These are phyloP conservation scores for Solenopsis invicta DNA, from an alignment of 1,140 invertebrate genomes.

Conservation along the genomic window DNA sequence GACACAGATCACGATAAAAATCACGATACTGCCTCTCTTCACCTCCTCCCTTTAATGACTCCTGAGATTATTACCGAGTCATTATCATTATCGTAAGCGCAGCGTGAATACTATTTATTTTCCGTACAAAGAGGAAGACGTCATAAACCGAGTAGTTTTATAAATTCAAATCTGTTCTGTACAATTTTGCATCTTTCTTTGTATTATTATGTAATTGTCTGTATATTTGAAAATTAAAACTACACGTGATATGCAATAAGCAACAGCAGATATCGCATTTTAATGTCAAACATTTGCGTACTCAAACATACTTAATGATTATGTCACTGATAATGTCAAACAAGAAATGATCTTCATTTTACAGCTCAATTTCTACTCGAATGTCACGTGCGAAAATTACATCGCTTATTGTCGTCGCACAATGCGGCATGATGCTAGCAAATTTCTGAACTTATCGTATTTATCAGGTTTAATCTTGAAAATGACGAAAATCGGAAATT, in stretches of 20 bases:
- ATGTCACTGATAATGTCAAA: not conserved
- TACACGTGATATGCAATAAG: not conserved
- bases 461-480: conserved; percentile 2
- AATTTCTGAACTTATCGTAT: conserved; percentile 14
- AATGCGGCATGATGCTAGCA: not conserved
- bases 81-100: not conserved
- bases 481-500: not conserved
- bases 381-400: not conserved
- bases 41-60: not conserved
- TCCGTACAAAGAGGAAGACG: not conserved
- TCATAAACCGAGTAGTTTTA: not conserved
- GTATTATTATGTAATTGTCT: not conserved
- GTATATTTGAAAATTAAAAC: not conserved
- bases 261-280: not conserved
- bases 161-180: not conserved
- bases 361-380: not conserved
- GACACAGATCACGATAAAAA: conserved; percentile 30
- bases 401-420: not conserved
- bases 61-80: not conserved
- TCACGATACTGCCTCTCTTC: not conserved
- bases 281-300: not conserved
- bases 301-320: not conserved
- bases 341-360: not conserved
- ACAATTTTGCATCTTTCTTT: not conserved
- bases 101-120: not conserved